Evolutionary conservation across 2,797 vertebrate species (phyloP).

Genomic region (Paramormyrops hopkinsi): DNA sequence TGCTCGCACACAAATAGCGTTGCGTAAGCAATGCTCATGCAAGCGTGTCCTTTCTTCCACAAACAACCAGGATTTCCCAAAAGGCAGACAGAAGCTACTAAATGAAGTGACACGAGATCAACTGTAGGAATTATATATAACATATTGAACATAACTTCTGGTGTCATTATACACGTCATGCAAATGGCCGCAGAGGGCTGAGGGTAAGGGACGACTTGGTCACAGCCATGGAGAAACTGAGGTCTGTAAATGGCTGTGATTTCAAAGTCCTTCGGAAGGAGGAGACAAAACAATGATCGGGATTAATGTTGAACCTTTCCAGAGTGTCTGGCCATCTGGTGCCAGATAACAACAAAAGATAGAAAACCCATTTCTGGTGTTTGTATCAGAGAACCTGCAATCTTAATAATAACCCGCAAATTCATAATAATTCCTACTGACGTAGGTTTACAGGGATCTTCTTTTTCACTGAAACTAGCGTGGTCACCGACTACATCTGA

Average conservation of each 20-base stretch:
- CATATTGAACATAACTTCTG: background rate
- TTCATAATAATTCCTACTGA: slow-evolving; percentile 12
- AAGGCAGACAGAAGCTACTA: background rate
- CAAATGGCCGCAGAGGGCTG: background rate
- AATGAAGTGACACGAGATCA: background rate
- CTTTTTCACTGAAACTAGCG: background rate
- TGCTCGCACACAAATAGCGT: background rate
- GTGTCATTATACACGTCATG: background rate
- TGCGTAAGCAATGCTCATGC: background rate
- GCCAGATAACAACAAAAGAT: background rate
- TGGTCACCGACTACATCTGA: background rate
- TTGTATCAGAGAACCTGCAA: background rate
- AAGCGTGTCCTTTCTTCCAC: background rate
- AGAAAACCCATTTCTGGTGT: background rate
- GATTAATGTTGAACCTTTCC: background rate
- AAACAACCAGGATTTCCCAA: background rate
- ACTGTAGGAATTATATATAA: background rate
- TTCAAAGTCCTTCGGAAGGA: background rate
- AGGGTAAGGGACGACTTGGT: background rate
- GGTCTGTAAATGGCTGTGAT: background rate
- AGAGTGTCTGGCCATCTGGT: background rate
- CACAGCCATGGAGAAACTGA: background rate
- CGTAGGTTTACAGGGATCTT: slow-evolving; percentile 37
- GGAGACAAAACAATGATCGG: background rate
- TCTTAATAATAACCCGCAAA: background rate